Evolutionary conservation across 2,113 vertebrate species (phyloP).

Genomic region (Bos taurus): ARS-UCD2.0 NC_037329.1:29064001-29064500

Average conservation of each 20-base stretch:
- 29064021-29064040: background rate
- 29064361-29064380: background rate
- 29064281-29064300: background rate
- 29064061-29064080: background rate
- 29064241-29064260: background rate
- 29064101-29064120: background rate
- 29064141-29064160: background rate
- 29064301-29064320: background rate
- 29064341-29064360: too few relatives aligned
- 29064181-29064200: background rate
- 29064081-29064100: background rate
- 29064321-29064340: rapidly evolving
- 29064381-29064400: background rate
- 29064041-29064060: background rate
- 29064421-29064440: background rate
- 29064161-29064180: background rate
- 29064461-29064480: background rate
- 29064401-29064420: background rate
- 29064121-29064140: background rate
- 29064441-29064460: background rate
- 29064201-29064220: background rate
- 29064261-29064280: background rate
- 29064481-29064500: background rate
- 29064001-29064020: background rate
- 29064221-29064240: background rate